Evolutionary conservation across 2,113 vertebrate genomes (phyloP).

Genomic region (Mionectes macconnelli): DNA sequence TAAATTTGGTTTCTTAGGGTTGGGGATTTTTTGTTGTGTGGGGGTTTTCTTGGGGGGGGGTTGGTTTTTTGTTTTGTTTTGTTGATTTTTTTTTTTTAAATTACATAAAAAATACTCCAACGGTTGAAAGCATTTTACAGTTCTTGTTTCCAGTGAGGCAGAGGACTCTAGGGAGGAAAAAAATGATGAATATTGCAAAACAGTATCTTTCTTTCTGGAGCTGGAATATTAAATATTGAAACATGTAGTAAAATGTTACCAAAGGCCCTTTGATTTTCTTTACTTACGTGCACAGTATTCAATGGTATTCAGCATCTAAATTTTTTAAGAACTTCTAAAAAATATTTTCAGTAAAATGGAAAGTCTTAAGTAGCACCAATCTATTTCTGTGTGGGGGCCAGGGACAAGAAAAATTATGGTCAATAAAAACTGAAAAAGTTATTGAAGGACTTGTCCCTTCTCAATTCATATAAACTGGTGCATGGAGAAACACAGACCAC

Average conservation of each 20-base stretch:
- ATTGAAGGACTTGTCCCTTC: background rate
- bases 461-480: background rate
- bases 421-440: background rate
- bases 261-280: background rate
- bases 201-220: background rate
- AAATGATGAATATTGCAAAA: background rate
- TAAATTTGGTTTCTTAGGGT: background rate
- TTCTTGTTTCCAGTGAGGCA: background rate
- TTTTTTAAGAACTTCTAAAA: background rate
- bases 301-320: background rate
- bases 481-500: accelerated
- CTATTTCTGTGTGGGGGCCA: background rate
- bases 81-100: background rate
- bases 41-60: background rate
- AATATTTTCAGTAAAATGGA: background rate
- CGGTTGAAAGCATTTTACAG: background rate
- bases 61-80: background rate
- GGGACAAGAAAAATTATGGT: background rate
- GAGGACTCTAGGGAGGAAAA: background rate
- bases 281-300: background rate
- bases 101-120: background rate
- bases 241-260: background rate
- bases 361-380: background rate
- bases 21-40: background rate
- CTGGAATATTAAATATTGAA: background rate